Evolutionary conservation across 92 coral and sea anemone species (phyloP).

Genomic region (Micromussa lordhowensis): DNA sequence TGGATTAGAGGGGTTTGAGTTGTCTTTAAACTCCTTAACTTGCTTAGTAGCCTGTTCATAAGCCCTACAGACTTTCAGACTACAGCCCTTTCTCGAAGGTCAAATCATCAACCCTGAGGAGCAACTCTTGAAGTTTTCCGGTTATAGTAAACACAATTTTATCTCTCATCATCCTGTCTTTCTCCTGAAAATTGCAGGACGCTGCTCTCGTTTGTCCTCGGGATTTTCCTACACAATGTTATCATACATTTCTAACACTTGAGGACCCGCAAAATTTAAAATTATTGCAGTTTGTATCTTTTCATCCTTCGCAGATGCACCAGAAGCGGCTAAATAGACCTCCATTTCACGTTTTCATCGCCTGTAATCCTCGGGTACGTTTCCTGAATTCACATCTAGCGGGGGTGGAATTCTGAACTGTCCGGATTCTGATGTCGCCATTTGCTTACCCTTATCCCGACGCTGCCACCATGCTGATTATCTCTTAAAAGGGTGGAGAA

Average conservation of each 20-base stretch:
- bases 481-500: neutral
- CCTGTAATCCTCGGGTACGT: slow-evolving; percentile 44
- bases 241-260: slow-evolving; percentile 60
- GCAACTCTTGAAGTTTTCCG: slow-evolving; percentile 60
- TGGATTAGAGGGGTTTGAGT: neutral
- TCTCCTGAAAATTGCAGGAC: slow-evolving; percentile 63
- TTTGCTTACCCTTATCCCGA: slow-evolving; percentile 13
- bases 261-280: slow-evolving; percentile 68
- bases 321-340: slow-evolving; percentile 58
- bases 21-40: slow-evolving; percentile 26
- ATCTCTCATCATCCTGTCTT: slow-evolving; percentile 37
- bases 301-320: slow-evolving; percentile 40
- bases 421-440: slow-evolving; percentile 37
- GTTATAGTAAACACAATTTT: slow-evolving; percentile 47
- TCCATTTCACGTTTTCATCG: slow-evolving; percentile 61
- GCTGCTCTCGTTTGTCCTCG: slow-evolving; percentile 46
- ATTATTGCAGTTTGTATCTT: slow-evolving; percentile 59
- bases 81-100: slow-evolving; percentile 47
- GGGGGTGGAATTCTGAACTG: slow-evolving; percentile 42
- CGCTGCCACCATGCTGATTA: slow-evolving; percentile 42
- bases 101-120: slow-evolving; percentile 32
- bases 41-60: slow-evolving; percentile 21
- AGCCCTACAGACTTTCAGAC: slow-evolving; percentile 27
- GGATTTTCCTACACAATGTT: slow-evolving; percentile 35
- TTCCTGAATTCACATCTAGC: slow-evolving; percentile 45